Conservation (phyloP, 2,888 invertebrate species). For the Koerneria pararmatus region DNA sequence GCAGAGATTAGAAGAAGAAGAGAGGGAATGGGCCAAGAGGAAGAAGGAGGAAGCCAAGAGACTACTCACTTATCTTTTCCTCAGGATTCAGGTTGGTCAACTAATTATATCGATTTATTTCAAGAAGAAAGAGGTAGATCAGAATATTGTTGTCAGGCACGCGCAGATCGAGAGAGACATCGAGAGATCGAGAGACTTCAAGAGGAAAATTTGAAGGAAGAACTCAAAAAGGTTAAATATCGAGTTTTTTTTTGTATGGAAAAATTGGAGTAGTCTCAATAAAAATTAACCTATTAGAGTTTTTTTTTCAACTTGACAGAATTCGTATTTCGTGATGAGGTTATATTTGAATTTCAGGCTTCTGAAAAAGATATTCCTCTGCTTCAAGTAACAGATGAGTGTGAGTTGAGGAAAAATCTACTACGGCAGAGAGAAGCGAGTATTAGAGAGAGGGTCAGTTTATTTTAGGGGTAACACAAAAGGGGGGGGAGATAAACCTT, state of each 20-base stretch:
- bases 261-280: conserved; percentile 22
- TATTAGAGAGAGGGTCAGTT: conserved; percentile 34
- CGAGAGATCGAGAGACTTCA: no score
- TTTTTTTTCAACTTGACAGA: no score
- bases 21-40: conserved; percentile 27
- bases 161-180: conserved; percentile 27
- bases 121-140: no score
- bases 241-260: conserved; percentile 20
- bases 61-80: conserved; percentile 38
- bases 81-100: conserved; percentile 31
- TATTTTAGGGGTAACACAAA: no score
- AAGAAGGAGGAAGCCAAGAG: conserved; percentile 29
- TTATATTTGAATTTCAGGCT: not conserved
- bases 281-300: not conserved
- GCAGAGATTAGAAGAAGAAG: conserved; percentile 29
- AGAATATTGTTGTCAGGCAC: conserved; percentile 11
- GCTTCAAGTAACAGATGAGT: conserved; percentile 30
- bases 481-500: no score
- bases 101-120: not conserved
- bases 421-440: conserved; percentile 33
- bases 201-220: conserved; percentile 29
- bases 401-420: conserved; percentile 32
- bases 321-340: not conserved
- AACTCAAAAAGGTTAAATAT: conserved; percentile 26
- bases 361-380: not conserved